Base-by-base conservation (phyloP, 2,797 vertebrate genomes). In the Sebastes wilsoni region DNA sequence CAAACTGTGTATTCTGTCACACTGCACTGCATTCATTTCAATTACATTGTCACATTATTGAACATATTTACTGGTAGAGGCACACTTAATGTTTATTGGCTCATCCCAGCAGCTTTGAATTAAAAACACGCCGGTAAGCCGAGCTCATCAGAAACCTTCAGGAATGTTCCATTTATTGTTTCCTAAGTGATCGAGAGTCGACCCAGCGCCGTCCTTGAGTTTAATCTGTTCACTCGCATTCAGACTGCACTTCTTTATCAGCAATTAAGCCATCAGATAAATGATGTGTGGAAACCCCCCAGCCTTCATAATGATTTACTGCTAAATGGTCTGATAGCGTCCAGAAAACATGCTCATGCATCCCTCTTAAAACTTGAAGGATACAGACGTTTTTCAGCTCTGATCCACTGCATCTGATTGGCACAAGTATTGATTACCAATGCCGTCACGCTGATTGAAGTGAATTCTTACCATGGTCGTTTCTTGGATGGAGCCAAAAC, bases 401-500 rank as follows among this genome's bases (percentile, higher is more conserved):
- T 32, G 23, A 71, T 25, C 61, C 42, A 11, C 10, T 58, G 73
- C 55, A 36, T 62, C 54, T 80, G 75, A 89, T 81, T 73, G 78
- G 67, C 66, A 62, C 16, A 76, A 34, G 20, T 59, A 91, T 84
- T 72, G 88, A 87, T 90, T 66, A 70, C 28, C 72, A 81, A 69
- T 86, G 61, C 20, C 6, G 12, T 79, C 55, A 16, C 18, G 34
- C 8, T 34, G 61, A 67, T n/a, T 74, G 27, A 38, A 38, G 54
- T 22, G 20, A 64, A 68, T 64, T 87, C 96, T 97, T 96, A 99
- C 99, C 98, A 99, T 99, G 18, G 99, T 99, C 34, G 99, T 99
- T 92, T 99, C 99, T 88, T 99, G 98, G 93, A 99, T 99, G 28
- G 99, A 99, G 60, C 99, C 98, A 93, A 99, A 99, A 89, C 98